These are phyloP conservation scores for Lepidotrigona ventralis DNA, from an alignment of 1,140 invertebrate genomes.

Conservation along the genomic window DNA sequence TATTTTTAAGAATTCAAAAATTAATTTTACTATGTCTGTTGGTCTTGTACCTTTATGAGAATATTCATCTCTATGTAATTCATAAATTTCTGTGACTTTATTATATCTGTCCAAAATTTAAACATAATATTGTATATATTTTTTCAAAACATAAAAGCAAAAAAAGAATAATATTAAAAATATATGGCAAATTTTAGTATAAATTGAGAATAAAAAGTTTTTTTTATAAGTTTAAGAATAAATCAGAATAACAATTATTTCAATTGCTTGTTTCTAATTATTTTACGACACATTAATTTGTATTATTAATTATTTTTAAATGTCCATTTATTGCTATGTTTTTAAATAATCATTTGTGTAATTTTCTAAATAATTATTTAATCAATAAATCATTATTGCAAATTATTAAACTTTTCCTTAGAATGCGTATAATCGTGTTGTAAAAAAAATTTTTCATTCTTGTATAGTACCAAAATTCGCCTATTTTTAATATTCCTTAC, in stretches of 20 bases:
- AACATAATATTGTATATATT: background rate
- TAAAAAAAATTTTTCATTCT: background rate
- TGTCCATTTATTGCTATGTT: too few relatives aligned
- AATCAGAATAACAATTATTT: too few relatives aligned
- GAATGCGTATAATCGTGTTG: background rate
- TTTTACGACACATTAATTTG: too few relatives aligned
- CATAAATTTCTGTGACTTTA: constrained; percentile 43
- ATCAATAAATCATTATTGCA: too few relatives aligned
- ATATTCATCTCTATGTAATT: constrained; percentile 28
- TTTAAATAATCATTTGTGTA: too few relatives aligned
- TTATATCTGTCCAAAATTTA: constrained; percentile 53
- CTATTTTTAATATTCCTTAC: constrained; percentile 34
- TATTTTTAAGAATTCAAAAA: constrained; percentile 49
- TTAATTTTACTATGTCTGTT: constrained; percentile 58
- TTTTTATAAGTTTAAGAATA: background rate
- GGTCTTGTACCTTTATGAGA: constrained; percentile 26
- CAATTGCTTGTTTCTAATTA: too few relatives aligned
- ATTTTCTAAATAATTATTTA: too few relatives aligned
- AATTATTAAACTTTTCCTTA: background rate
- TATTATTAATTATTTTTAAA: too few relatives aligned
- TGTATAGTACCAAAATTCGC: background rate
- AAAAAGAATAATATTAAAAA: background rate
- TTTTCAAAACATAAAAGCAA: background rate
- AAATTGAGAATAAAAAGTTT: background rate
- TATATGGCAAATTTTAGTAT: background rate